A percentile compares a stretch with the other conserved stretches of the same genome.
These are phyloP conservation scores for Thalpophila matura DNA, from an alignment of 2,888 invertebrate species.

Conservation along the genomic window DNA sequence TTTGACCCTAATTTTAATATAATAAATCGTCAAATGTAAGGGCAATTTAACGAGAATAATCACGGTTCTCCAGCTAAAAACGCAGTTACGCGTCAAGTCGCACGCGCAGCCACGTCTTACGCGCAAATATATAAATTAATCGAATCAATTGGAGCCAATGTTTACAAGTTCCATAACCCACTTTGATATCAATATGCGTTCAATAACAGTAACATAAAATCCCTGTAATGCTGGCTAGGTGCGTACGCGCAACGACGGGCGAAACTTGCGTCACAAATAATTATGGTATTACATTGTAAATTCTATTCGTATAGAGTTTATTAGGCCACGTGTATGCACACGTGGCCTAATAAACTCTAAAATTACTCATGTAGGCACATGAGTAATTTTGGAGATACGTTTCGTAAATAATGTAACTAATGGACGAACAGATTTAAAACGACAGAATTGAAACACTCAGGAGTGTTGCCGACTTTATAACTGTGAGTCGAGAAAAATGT, in stretches of 20 bases:
- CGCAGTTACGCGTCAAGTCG: conserved; percentile 2
- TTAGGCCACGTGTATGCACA: conserved; percentile 55
- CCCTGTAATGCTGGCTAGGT: conserved; percentile 38
- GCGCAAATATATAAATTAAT: conserved; percentile 21
- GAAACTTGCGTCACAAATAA: conserved; percentile 58
- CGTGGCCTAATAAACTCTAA: too few species aligned
- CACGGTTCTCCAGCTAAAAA: neutral
- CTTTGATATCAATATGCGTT: conserved; percentile 55
- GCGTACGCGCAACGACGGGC: conserved; percentile 19
- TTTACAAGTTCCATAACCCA: conserved; percentile 41
- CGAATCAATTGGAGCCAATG: conserved; percentile 39
- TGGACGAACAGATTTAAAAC: conserved; percentile 19
- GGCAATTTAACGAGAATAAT: conserved; percentile 15
- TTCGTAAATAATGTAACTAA: conserved; percentile 44
- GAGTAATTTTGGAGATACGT: conserved; percentile 45
- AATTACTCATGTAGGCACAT: too few species aligned
- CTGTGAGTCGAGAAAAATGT: conserved; percentile 31
- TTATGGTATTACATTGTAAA: conserved; percentile 58
- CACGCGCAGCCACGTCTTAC: neutral
- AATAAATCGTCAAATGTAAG: conserved; percentile 11
- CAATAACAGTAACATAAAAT: conserved; percentile 60
- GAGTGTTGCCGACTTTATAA: conserved; percentile 22
- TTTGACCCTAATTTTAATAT: too few species aligned
- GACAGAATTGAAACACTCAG: conserved; percentile 18
- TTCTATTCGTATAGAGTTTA: conserved; percentile 59